Conservation (phyloP, 1,140 invertebrate genomes). For the Brachystomella parvula region DNA sequence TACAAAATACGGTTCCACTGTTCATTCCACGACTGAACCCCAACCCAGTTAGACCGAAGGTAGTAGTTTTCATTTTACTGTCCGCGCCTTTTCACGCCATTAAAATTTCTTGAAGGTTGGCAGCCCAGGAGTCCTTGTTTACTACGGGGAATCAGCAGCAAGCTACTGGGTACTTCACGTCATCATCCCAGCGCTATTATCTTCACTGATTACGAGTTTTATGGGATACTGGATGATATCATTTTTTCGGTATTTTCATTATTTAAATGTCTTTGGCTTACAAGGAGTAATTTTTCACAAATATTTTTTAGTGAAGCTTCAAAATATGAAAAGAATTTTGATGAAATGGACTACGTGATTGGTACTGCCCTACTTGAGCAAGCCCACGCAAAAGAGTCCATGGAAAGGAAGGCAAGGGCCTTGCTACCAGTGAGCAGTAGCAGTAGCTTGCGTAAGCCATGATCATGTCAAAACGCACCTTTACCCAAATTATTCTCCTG, state of each 20-base stretch:
- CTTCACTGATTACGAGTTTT: neutral
- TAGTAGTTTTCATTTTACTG: neutral
- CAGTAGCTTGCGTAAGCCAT: no score
- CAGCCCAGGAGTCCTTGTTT: neutral
- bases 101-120: neutral
- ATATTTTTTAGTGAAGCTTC: neutral
- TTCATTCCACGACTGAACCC: neutral
- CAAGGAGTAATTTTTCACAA: neutral
- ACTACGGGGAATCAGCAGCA: neutral
- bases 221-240: neutral
- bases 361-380: conserved; percentile 12
- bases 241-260: neutral
- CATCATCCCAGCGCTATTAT: neutral
- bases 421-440: no score
- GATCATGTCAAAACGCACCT: no score
- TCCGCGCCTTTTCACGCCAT: neutral
- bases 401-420: neutral
- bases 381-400: neutral
- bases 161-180: conserved; percentile 5
- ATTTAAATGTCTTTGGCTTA: neutral
- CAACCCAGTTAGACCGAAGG: neutral
- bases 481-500: no score
- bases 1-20: neutral
- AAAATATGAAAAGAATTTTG: conserved; percentile 6
- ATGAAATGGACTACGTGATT: conserved; percentile 19